Evolutionary conservation across 2,888 invertebrate genomes (phyloP).

Genomic region (Diadegma fenestrale): DNA sequence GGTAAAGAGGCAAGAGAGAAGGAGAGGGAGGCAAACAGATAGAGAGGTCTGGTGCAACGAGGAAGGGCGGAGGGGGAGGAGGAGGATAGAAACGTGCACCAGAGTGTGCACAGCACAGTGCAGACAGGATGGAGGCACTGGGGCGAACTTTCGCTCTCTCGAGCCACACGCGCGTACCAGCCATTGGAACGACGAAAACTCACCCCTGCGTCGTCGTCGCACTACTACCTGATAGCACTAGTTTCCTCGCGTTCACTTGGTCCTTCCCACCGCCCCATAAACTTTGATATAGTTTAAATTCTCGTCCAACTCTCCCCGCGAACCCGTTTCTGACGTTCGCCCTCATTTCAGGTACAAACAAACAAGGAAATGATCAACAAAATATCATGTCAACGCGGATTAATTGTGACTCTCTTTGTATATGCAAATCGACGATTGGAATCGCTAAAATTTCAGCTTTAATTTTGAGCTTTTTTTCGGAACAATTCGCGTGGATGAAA

Average conservation of each 20-base stretch:
- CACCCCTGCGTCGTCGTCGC: constrained; percentile 85
- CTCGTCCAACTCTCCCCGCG: constrained; percentile 13
- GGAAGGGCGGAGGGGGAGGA: constrained; percentile 17
- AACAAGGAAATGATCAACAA: not conserved
- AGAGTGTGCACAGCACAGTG: constrained; percentile 68
- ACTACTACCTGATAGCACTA: constrained; percentile 66
- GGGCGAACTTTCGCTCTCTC: constrained; percentile 83
- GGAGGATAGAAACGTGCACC: constrained; percentile 62
- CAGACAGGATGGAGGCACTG: constrained; percentile 82
- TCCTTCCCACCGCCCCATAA: constrained; percentile 15
- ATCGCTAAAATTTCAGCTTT: no score
- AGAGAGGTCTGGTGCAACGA: constrained; percentile 5
- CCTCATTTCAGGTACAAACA: not conserved
- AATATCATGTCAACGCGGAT: not conserved
- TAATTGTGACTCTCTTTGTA: no score
- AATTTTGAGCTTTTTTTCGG: no score
- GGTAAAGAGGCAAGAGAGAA: constrained; percentile 50
- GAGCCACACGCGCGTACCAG: constrained; percentile 71
- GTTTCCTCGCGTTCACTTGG: constrained; percentile 59
- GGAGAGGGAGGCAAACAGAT: constrained; percentile 42
- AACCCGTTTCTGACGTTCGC: constrained; percentile 23
- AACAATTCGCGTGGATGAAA: not conserved
- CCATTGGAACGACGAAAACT: constrained; percentile 86
- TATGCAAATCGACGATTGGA: no score
- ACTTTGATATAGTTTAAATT: constrained; percentile 54